phyloP scores from a whole-genome alignment of 2,113 vertebrate species.

The Corythoichthys haematopterus region DNA sequence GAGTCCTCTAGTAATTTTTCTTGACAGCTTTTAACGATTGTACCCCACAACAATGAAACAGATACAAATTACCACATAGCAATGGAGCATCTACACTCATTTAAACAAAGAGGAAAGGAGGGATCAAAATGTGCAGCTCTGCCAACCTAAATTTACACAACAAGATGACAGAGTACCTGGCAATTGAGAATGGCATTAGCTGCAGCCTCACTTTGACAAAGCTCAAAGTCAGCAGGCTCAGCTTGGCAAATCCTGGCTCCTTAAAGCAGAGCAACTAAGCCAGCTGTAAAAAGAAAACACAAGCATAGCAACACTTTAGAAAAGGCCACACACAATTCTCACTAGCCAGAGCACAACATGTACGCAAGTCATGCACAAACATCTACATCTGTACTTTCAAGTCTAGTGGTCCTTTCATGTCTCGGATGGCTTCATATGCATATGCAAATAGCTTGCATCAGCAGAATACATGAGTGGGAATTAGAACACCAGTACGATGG shows the following conservation, averaged over 20 bases:
- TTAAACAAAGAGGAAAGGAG: constrained; percentile 13
- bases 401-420: constrained; percentile 3
- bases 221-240: constrained; percentile 34
- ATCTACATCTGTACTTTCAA: constrained; percentile 25
- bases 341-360: constrained; percentile 18
- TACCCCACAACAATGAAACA: constrained; percentile 14
- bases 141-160: constrained; percentile 18
- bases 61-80: constrained; percentile 17
- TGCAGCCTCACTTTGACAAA: constrained; percentile 45
- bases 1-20: not conserved
- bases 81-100: constrained; percentile 10
- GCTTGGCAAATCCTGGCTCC: constrained; percentile 24
- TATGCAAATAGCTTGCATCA: constrained; percentile 17
- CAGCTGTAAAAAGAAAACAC: constrained; percentile 41
- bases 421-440: constrained; percentile 18
- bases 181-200: constrained; percentile 42
- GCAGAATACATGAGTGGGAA: constrained; percentile 8
- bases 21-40: constrained; percentile 8
- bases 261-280: constrained; percentile 33
- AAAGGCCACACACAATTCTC: constrained; percentile 21
- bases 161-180: constrained; percentile 37
- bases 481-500: not conserved
- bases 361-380: constrained; percentile 22
- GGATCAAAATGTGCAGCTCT: constrained; percentile 13
- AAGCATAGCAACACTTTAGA: constrained; percentile 18